Percentiles rank a stretch among this genome's conserved stretches.
These are phyloP conservation scores for Peromyscus maniculatus DNA, from an alignment of 2,113 vertebrate species.

Conservation along the genomic window DNA sequence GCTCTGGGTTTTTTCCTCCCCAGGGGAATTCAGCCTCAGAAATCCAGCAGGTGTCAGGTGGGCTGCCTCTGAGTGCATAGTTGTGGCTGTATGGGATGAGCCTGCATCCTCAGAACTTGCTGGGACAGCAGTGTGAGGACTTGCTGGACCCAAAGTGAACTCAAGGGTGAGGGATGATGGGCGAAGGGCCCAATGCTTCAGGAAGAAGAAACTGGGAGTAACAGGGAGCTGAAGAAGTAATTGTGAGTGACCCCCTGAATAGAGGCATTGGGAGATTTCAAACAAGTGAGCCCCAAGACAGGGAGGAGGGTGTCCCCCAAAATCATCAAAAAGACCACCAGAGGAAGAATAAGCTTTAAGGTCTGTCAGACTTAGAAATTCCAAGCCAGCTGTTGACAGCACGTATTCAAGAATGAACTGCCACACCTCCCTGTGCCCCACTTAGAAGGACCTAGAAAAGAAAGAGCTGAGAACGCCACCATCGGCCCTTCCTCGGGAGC, in stretches of 20 bases:
- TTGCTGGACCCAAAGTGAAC: background rate
- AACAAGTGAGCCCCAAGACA: background rate
- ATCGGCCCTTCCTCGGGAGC: too few relatives aligned
- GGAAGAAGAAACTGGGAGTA: background rate
- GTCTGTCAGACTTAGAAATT: background rate
- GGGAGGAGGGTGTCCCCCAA: background rate
- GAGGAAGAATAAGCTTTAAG: background rate
- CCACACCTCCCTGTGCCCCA: background rate
- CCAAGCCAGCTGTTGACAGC: background rate
- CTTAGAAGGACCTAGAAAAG: background rate
- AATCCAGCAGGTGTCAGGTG: accelerated
- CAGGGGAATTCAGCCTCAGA: background rate
- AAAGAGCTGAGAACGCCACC: too few relatives aligned
- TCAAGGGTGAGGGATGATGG: background rate
- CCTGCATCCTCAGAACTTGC: background rate
- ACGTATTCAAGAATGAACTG: background rate
- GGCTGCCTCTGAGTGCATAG: background rate
- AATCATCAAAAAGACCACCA: background rate
- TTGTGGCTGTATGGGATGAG: background rate
- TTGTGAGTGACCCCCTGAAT: background rate
- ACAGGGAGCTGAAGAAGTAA: background rate
- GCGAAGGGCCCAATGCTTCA: background rate
- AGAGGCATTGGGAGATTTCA: background rate
- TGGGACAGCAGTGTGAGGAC: background rate
- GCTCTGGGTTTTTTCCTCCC: background rate